Evolutionary conservation across 2,888 invertebrate species (phyloP), one percentile per base, ranked within the genome.

Genomic region (Hanleya hanleyi): DNA sequence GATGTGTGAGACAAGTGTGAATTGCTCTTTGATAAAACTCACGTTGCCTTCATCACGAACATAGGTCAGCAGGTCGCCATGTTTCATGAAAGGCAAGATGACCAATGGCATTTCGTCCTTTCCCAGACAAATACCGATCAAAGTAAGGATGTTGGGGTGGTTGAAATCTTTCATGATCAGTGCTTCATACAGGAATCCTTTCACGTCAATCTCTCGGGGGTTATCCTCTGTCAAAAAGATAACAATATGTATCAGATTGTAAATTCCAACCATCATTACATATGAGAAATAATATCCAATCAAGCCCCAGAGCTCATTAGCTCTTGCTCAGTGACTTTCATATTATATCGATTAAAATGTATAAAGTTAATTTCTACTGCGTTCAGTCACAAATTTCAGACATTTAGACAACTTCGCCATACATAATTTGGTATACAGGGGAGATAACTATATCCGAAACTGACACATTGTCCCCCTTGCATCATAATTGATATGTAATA

Each of bases 111-210:
- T 89, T 37, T 90, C 90, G 71, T 89, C 88, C 33, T 89, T 85
- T 32, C 91, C 90, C 57, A 92, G 87, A 69, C 91, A 90, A 29
- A 92, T 91, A 18, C 92, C 92, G 49, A 92, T 89, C 69, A 92
- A 83, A 1, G 88, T 83, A 1, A 92, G 84, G 1, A 92, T 91
- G 82, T 92, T 92, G 1, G 87, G 86, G 84, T 92, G 92, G 74
- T 91, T 87, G 78, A 92, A 92, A 76, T 92, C 91, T 72, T 91
- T 91, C 92, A 92, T 92, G 66, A 91, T 90, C 66, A 92, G 82
- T 0, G 92, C 92, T 84, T 92, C 92, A 33, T 91, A 88, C 36
- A 92, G 84, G 76, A 92, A 92, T 22, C 89, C 88, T 47, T 84
- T 79, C 37, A 87, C 78, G 75, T 88, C 86, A 49, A 85, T 82